Base-by-base conservation (phyloP, 2,888 invertebrate genomes). In the Cactoblastis cactorum region DNA sequence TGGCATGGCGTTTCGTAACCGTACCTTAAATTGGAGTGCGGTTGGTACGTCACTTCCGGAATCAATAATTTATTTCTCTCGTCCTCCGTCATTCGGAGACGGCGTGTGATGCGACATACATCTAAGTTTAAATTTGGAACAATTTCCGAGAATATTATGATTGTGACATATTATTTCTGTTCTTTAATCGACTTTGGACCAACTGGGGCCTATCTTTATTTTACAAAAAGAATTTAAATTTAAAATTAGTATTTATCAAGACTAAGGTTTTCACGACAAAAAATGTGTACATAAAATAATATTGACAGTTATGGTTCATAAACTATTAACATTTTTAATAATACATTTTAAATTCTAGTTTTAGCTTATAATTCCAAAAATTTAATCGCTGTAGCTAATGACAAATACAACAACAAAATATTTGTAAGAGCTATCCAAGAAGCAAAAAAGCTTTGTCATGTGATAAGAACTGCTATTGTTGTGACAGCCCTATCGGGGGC, bases 1-100 rank as follows among this genome's bases (percentile, higher is more conserved):
- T 37, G 32, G 32, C 45, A 45, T 17, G 0, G 19, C 15, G 14
- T 2, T 34, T 19, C 45, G 45, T 24, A 14, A 32, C 35, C 2
- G 19, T 22, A 22, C 22, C 74, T 83, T 80, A 86, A 88, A 87
- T 82, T 82, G 83, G 86, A 85, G 79, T 87, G 73, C 76, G 78
- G 67, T 64, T 67, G 79, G 73, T 75, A 85, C 88, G 88, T 87
- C 87, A 87, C 81, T 87, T 88, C 88, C 88, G 85, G 84, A 85
- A 75, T 74, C 79, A 83, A 87, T 88, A 83, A 85, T 83, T 87
- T 85, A 85, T 83, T 82, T 81, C 80, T 80, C 80, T 77, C 78
- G 78, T 80, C 77, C 84, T 80, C 81, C 77, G 77, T 79, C 82
- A 78, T 76, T 72, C 78, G 85, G 78, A 77, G 83, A 81, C 80